Conservation (phyloP, 1,140 invertebrate species). For the Drosophila melanica region DNA sequence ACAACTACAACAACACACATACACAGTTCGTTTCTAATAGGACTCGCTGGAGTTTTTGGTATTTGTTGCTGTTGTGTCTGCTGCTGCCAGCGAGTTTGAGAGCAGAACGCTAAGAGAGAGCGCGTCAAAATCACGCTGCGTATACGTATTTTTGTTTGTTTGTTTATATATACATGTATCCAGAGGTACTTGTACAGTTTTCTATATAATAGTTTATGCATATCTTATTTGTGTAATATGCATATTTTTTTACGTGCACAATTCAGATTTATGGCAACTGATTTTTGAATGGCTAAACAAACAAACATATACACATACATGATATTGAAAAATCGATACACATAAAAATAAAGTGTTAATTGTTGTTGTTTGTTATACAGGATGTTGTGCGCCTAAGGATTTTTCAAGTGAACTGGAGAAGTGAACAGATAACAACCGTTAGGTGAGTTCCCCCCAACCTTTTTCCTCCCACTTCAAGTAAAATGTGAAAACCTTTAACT, state of each 20-base stretch:
- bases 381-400: constrained; percentile 33
- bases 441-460: constrained; percentile 4
- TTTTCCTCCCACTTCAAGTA: no score
- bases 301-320: background rate
- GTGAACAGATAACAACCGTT: background rate
- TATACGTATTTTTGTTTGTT: constrained; percentile 41
- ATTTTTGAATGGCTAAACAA: background rate
- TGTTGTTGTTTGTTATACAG: constrained; percentile 42
- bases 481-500: background rate
- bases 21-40: constrained; percentile 8
- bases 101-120: constrained; percentile 17
- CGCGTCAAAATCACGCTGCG: constrained; percentile 8
- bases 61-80: background rate
- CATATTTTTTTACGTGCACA: no score
- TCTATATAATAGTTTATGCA: background rate
- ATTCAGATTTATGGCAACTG: no score
- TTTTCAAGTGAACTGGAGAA: background rate
- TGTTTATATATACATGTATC: constrained; percentile 9
- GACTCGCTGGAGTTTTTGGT: constrained; percentile 3
- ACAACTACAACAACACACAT: background rate
- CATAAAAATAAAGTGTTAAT: constrained; percentile 50
- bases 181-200: background rate
- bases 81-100: constrained; percentile 5
- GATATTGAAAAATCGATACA: constrained; percentile 41
- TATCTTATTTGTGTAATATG: no score